phyloP scores from a whole-genome alignment of 1,140 invertebrate species.

The Helicoverpa armigera region DNA sequence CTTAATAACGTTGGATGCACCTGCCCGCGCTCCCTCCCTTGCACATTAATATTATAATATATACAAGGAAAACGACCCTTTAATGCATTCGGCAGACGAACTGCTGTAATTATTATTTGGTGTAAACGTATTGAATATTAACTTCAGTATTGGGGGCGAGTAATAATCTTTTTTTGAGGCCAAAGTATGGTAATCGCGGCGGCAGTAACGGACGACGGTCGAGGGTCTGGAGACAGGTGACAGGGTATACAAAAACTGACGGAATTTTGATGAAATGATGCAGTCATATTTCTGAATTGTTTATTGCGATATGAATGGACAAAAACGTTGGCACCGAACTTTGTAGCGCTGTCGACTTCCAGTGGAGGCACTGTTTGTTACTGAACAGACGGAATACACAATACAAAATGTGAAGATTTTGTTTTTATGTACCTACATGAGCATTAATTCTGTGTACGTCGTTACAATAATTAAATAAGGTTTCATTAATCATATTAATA shows the following conservation, averaged over 20 bases:
- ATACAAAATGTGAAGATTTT: neutral
- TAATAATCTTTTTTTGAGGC: slow-evolving; percentile 72
- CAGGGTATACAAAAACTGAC: slow-evolving; percentile 67
- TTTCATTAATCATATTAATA: no score
- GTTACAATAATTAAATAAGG: no score
- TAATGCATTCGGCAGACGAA: slow-evolving; percentile 73
- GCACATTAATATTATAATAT: slow-evolving; percentile 77
- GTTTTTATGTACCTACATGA: neutral
- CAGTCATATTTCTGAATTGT: slow-evolving; percentile 56
- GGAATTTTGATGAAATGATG: slow-evolving; percentile 71
- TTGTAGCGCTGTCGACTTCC: slow-evolving; percentile 2
- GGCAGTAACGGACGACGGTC: slow-evolving; percentile 64
- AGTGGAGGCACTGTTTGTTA: neutral
- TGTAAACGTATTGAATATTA: slow-evolving; percentile 82
- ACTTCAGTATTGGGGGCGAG: slow-evolving; percentile 67
- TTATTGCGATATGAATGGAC: slow-evolving; percentile 39
- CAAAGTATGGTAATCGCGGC: slow-evolving; percentile 77
- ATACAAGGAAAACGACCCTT: slow-evolving; percentile 72
- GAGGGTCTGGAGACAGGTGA: slow-evolving; percentile 71
- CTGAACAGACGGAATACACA: neutral
- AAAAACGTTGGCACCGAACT: slow-evolving; percentile 15
- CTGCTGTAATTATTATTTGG: slow-evolving; percentile 80
- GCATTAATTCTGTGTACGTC: no score
- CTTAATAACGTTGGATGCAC: slow-evolving; percentile 71
- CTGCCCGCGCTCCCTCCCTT: slow-evolving; percentile 66